Conservation (phyloP, 1,140 invertebrate genomes). For the Coelopa frigida region DNA sequence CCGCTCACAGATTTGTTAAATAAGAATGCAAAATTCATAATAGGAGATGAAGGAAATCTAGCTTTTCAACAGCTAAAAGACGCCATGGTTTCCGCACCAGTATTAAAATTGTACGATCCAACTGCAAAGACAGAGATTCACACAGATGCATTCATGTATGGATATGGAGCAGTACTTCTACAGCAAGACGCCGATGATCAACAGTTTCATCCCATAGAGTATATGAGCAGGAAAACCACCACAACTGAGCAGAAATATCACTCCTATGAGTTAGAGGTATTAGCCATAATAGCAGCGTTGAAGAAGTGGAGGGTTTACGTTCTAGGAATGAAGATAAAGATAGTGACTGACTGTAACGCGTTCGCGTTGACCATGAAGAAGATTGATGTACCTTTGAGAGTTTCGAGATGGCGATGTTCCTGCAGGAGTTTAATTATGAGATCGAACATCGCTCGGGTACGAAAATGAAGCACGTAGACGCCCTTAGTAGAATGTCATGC, state of each 20-base stretch:
- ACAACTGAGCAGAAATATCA: constrained; percentile 22
- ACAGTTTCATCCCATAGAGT: constrained; percentile 26
- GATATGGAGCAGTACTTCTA: too few species aligned
- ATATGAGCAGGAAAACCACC: constrained; percentile 29
- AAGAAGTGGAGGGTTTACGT: constrained; percentile 17
- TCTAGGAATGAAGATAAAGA: constrained; percentile 11
- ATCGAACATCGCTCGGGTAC: constrained; percentile 13
- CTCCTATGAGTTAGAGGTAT: constrained; percentile 24
- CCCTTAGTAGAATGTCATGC: constrained; percentile 13
- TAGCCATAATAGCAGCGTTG: constrained; percentile 17
- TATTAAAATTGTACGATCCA: too few species aligned
- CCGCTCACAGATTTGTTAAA: too few species aligned
- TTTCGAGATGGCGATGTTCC: constrained; percentile 12
- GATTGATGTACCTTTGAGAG: constrained; percentile 12
- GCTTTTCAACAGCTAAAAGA: too few species aligned
- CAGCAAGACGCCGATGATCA: too few species aligned
- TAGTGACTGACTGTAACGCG: constrained; percentile 19
- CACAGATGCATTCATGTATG: too few species aligned
- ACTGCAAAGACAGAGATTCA: too few species aligned
- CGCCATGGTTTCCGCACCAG: too few species aligned
- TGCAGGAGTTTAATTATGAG: constrained; percentile 14
- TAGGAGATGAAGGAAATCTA: too few species aligned
- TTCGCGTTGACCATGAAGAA: constrained; percentile 16
- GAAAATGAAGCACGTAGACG: constrained; percentile 16
- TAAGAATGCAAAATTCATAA: too few species aligned